Evolutionary conservation across 2,113 vertebrate genomes (phyloP), one percentile per base, ranked within the genome.

Genomic region (Hemicordylus capensis): DNA sequence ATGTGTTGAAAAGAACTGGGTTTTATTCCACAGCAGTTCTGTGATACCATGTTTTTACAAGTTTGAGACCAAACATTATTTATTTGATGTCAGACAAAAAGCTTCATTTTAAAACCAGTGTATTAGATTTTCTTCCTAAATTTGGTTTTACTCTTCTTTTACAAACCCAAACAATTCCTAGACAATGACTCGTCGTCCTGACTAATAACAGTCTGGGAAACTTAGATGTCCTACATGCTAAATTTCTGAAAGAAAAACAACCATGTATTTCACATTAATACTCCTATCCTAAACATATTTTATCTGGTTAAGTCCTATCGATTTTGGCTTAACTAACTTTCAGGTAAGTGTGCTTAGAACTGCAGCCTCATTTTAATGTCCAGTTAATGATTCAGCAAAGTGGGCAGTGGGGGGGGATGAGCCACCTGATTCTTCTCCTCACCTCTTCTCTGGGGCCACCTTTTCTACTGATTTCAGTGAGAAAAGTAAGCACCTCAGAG

Each of bases 151-250:
- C 92, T 89, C 91, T 94, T 73, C 90, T 80, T 51, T 88, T 1
- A 0, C 67, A 90, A 94, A 93, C 91, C 93, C 94, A 94, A 94
- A 94, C 92, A 94, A 95, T 94, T 95, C 94, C 93, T 91, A 95
- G 94, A 95, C 94, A 93, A 93, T 95, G 94, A 93, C 92, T 94
- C 87, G 17, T n/a, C 51, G 90, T 91, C 87, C 91, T 95, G 93
- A 95, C 93, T 95, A 95, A 95, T 93, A 72, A 90, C 91, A 86
- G 94, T 95, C 94, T 95, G 94, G 93, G 93, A 95, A 92, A 77
- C 89, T 93, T 90, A 89, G 83, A 94, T 39, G 34, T 42, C 67
- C 37, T 19, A 69, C 9, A 15, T 54, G 51, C 17, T 10, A 54
- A 54, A 17, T 54, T 54, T 54, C 51, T 54, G 51, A 54, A 54